Evolutionary conservation across 2,797 vertebrate genomes (phyloP), one percentile per base, ranked within the genome.

Genomic region (Pseudocheirus occidentalis): DNA sequence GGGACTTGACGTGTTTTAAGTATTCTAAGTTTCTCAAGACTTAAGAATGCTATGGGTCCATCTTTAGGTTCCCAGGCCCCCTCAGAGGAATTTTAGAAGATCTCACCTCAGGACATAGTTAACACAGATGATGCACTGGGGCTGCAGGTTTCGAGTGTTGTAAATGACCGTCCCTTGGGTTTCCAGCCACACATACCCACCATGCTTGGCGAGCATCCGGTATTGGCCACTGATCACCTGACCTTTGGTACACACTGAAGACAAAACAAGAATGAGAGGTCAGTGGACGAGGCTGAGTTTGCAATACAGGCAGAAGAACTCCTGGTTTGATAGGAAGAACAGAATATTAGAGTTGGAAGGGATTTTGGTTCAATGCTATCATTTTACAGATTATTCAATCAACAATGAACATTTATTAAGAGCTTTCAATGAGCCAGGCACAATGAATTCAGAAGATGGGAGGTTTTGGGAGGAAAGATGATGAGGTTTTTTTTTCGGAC

Each of bases 151-250:
- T 90, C 99, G 99, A 54, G 99, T 99, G 93, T 99, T 99, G 97
- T 99, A 99, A 92, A 99, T 99, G 95, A 99, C 99, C 0, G 99
- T 99, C 94, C 99, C 99, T 96, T 99, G 99, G 0, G 99, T 99
- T 97, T 99, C 99, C 93, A 99, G 98, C 99, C 99, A 99, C 55
- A 99, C 99, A 0, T 99, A 99, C 57, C 99, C 99, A 14, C 99
- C 99, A 0, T 98, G 99, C 98, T 99, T 99, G 0, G 99, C 99
- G 56, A 99, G 99, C 99, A 99, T 99, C 1, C 99, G 99, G 97
- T 99, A 99, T 97, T 99, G 99, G 89, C 99, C 98, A 0, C 99
- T 99, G 97, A 99, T 99, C 0, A 99, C 99, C 98, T 99, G 99
- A 29, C 99, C 99, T 98, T 99, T 99, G 96, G 99, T 99, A 93